phyloP scores from a whole-genome alignment of 2,888 invertebrate species.

The Dichetophora obliterata region DNA sequence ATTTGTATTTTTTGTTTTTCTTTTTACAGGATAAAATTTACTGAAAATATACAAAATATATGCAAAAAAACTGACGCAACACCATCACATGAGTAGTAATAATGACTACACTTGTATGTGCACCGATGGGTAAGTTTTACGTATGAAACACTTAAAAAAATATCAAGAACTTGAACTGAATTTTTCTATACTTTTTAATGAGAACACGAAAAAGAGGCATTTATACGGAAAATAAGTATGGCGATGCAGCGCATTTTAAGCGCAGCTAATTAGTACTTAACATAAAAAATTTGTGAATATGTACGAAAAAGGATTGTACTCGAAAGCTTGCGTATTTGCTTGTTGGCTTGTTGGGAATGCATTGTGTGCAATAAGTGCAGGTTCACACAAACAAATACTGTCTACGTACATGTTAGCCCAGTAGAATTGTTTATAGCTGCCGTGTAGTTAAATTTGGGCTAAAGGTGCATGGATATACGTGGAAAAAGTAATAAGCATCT shows the following conservation, averaged over 20 bases:
- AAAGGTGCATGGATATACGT: too few species aligned
- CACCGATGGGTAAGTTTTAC: conserved; percentile 58
- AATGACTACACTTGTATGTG: conserved; percentile 56
- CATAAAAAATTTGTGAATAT: neutral
- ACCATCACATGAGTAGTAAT: conserved; percentile 51
- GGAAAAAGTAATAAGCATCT: too few species aligned
- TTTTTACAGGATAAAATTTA: neutral
- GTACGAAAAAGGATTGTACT: neutral
- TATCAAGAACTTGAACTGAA: neutral
- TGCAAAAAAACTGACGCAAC: conserved; percentile 19
- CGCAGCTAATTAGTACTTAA: conserved; percentile 19
- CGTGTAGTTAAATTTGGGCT: too few species aligned
- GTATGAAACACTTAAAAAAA: conserved; percentile 13
- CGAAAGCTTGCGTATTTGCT: neutral
- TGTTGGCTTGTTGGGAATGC: neutral
- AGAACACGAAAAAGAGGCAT: neutral
- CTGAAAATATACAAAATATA: conserved; percentile 1
- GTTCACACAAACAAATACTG: too few species aligned
- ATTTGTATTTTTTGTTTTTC: too few species aligned
- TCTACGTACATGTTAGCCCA: too few species aligned
- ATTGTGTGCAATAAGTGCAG: neutral
- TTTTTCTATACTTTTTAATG: neutral
- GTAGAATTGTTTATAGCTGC: too few species aligned
- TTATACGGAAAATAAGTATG: neutral
- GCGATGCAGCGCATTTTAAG: neutral